Base-by-base conservation (phyloP, 2,797 vertebrate genomes). In the Pseudochromis fuscus region DNA sequence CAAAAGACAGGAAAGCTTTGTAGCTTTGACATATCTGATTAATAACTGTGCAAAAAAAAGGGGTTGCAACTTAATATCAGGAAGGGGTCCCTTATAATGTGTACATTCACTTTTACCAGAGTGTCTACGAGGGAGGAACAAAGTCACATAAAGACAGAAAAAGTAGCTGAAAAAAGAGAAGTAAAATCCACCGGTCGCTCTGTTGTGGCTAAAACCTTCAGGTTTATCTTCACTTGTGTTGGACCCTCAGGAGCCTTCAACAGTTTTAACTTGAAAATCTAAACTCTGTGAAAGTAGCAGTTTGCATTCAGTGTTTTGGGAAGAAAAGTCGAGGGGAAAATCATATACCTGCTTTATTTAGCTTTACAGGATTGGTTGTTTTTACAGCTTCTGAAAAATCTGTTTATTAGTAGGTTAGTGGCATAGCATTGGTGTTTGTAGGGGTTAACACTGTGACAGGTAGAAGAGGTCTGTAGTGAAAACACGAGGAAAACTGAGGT, bases 401-500 rank as follows among this genome's bases (percentile, higher is more conserved):
- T n/a, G 6, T 18, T 27, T 16, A 27, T 23, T 10, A 13, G 9
- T 19, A 10, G 7, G 23, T 8, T 27, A 7, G 5, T 16, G 23
- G 25, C 7, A 18, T 18, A 27, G 25, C 15, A 50, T 7, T 13
- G 3, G 48, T 42, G 38, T 23, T 28, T 3, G 35, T 67, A 12
- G 57, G n/a, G 7, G 7, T 7, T 40, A 42, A 42, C 18, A 81
- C 55, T 51, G 27, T 30, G 9, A 62, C 18, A 56, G 12, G 18
- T 28, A 42, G 24, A 50, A 4, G 28, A 76, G 35, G 59, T 82
- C 48, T 33, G 30, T 40, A n/a, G 56, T 16, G 30, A 40, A 56
- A 66, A 55, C 45, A 16, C 1, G 1, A 69, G 42, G 31, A 65
- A 64, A 75, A 56, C 68, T 84, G 86, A 89, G 89, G 88, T 92